Base-by-base conservation (phyloP, 2,797 vertebrate species). In the Ispidina lecontei region DNA sequence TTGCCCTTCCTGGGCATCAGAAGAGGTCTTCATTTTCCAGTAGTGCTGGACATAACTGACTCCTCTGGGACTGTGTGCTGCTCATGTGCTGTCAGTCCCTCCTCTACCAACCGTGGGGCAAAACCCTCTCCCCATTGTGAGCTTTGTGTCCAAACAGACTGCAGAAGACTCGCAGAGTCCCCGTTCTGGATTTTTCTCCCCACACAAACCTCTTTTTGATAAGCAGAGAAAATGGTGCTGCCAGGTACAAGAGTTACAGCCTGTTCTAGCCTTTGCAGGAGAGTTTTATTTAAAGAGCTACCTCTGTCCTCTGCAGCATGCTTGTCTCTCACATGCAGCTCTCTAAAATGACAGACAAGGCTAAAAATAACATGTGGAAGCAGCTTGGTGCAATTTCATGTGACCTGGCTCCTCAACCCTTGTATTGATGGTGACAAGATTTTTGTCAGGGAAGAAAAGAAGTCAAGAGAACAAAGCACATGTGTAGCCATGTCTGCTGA, bases 221-320 rank as follows among this genome's bases (percentile, higher is more conserved):
- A 26, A 47, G 29, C 64, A 89, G 33, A 84, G 37, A 63, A 77
- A 54, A 67, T 28, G n/a, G 6, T 84, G 68, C 63, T 81, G 47
- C 76, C 73, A 90, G 68, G 25, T 86, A 59, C 6, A 59, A 65
- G 65, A 81, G 56, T 91, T 79, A n/a, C 49, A 93, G 65, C 43
- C 77, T 69, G 33, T 82, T 77, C 62, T 76, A 31, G 16, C 39
- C 90, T 82, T 82, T 71, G 68, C 58, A 62, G 64, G 49, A 70
- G 82, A 74, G 58, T 84, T 84, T 92, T 96, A 89, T 94, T 84
- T 95, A 87, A 94, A 92, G 77, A 93, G 58, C 80, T 92, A 54
- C 90, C 58, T 89, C 90, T 87, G 60, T 93, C 77, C 74, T 96
- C 86, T 91, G 71, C 71, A 93, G 74, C 4, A 1, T 80, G 94